Base-by-base conservation (phyloP, 2,888 invertebrate genomes). In the Punctoribates punctum region DNA sequence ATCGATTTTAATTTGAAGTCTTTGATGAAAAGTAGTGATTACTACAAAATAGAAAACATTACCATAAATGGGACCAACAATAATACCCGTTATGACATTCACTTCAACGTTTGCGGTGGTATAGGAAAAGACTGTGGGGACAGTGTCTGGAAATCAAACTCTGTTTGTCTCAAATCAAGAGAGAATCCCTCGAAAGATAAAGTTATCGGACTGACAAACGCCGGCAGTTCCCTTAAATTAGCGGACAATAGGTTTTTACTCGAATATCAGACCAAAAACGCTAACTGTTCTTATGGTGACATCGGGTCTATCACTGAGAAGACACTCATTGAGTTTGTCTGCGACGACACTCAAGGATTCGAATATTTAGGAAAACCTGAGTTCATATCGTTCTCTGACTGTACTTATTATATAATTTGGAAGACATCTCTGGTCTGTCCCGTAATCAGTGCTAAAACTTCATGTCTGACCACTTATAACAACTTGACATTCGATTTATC, bases 1-100 rank as follows among this genome's bases (percentile, higher is more conserved):
- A 80, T 83, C 48, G 82, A 83, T 77, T 80, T 84, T 76, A 83
- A 83, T 79, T 81, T 80, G 13, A 79, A 77, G 27, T 76, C 78
- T 11, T 74, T 78, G 25, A 75, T 51, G 8, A 60, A 65, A 51
- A 62, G 20, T 0, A 27, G 15, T 20, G 48, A 34, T 15, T 62
- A n/a, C 20, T 75, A 75, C 34, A 48, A 38, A 65, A 20, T 74
- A 8, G 15, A 57, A 17, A 74, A 76, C 46, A 13, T 76, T n/a
- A 23, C 34, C 13, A 25, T 73, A 3, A 38, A 46, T 27, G 23
- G 15, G 6, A 17, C 48, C 0, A 27, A 48, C 0, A n/a, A 3
- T 25, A 2, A 72, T 8, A 8, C 46, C 11, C 1, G 20, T 46
- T 46, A 73, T 23, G 73, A 70, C n/a, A 78, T 78, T 73, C 34